Conservation (phyloP, 2,888 invertebrate species). For the Mantis religiosa region DNA sequence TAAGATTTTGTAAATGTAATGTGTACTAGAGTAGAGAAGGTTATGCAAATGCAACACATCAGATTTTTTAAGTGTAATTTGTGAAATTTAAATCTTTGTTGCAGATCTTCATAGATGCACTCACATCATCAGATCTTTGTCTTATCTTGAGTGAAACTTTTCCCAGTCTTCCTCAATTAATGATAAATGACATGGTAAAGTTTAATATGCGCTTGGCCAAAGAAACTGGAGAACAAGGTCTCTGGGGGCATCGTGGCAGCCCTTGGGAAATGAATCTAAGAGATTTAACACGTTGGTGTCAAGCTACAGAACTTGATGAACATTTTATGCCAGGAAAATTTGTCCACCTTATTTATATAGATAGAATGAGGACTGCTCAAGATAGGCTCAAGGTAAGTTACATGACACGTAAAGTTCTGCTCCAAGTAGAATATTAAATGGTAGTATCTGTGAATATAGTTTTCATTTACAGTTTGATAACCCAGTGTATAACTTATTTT, state of each 20-base stretch:
- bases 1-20: too few species aligned
- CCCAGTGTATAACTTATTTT: too few species aligned
- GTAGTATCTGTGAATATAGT: background rate
- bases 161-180: slow-evolving; percentile 53
- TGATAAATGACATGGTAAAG: slow-evolving; percentile 67
- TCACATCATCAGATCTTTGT: slow-evolving; percentile 58
- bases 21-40: too few species aligned
- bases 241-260: slow-evolving; percentile 72
- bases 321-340: slow-evolving; percentile 52
- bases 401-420: background rate
- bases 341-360: slow-evolving; percentile 77
- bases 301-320: slow-evolving; percentile 51
- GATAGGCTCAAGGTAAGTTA: slow-evolving; percentile 67
- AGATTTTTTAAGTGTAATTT: too few species aligned
- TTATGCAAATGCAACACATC: too few species aligned
- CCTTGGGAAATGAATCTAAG: slow-evolving; percentile 98
- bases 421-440: background rate
- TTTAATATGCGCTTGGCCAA: slow-evolving; percentile 69
- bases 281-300: slow-evolving; percentile 91
- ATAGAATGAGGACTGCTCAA: slow-evolving; percentile 74
- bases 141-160: slow-evolving; percentile 65
- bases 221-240: slow-evolving; percentile 58
- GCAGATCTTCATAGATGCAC: slow-evolving; percentile 56
- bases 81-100: slow-evolving; percentile 11
- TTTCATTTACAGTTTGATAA: too few species aligned